These are phyloP conservation scores for Megamerina dolium DNA, from an alignment of 2,888 invertebrate species.

Conservation along the genomic window DNA sequence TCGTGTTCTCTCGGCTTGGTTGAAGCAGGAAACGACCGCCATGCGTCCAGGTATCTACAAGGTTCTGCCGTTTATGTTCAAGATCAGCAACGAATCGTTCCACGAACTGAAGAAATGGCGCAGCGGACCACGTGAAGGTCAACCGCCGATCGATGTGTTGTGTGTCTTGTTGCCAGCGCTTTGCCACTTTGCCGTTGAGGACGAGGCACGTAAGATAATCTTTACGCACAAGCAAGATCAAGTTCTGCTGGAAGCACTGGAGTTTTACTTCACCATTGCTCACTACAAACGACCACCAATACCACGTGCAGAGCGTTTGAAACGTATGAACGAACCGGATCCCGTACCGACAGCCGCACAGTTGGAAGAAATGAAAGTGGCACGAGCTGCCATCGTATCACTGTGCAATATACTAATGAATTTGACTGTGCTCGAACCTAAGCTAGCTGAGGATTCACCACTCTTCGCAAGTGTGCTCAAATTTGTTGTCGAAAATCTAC, in stretches of 20 bases:
- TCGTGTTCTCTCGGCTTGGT: slow-evolving; percentile 79
- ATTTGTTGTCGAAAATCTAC: slow-evolving; percentile 78
- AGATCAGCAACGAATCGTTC: slow-evolving; percentile 76
- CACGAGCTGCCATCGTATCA: slow-evolving; percentile 77
- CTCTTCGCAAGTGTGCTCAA: slow-evolving; percentile 75
- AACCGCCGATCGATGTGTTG: slow-evolving; percentile 62
- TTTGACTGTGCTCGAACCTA: slow-evolving; percentile 79
- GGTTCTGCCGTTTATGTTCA: slow-evolving; percentile 74
- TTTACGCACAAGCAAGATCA: slow-evolving; percentile 74
- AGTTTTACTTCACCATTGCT: slow-evolving; percentile 81
- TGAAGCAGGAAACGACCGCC: slow-evolving; percentile 84
- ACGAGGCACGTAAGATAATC: slow-evolving; percentile 74
- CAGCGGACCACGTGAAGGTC: slow-evolving; percentile 58
- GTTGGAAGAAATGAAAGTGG: slow-evolving; percentile 76
- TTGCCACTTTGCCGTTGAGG: slow-evolving; percentile 88
- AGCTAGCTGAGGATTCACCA: slow-evolving; percentile 70
- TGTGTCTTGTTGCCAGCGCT: slow-evolving; percentile 80
- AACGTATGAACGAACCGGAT: slow-evolving; percentile 68
- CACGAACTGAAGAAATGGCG: slow-evolving; percentile 64
- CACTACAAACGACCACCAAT: slow-evolving; percentile 77
- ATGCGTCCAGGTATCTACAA: slow-evolving; percentile 78
- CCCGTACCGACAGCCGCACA: slow-evolving; percentile 68
- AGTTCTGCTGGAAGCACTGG: slow-evolving; percentile 70
- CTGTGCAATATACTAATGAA: slow-evolving; percentile 91
- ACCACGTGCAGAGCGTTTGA: slow-evolving; percentile 72